These are phyloP conservation scores for Drosophila murphyi DNA, from an alignment of 1,140 invertebrate genomes.

Conservation along the genomic window DNA sequence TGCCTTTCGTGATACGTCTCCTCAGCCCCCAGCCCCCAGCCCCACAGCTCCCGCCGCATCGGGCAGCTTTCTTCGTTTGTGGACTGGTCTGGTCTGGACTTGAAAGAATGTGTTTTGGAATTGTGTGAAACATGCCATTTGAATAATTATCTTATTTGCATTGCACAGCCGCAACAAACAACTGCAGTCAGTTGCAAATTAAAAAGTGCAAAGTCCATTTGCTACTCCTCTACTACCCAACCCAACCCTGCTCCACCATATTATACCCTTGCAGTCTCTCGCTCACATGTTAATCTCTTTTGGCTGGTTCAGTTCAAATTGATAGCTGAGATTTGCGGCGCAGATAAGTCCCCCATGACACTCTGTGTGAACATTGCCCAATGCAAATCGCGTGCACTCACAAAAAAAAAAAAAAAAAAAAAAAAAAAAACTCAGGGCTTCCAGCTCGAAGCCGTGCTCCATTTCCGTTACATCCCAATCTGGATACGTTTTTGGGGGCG, in stretches of 20 bases:
- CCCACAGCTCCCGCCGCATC: neutral
- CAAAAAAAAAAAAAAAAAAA: no score
- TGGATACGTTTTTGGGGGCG: neutral
- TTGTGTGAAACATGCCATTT: conserved; percentile 84
- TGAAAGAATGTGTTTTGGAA: conserved; percentile 77
- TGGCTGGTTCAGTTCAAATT: conserved; percentile 72
- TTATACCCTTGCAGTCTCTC: neutral
- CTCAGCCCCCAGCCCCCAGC: neutral
- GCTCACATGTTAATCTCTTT: conserved; percentile 67
- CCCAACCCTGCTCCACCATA: neutral
- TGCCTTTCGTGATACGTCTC: conserved; percentile 71
- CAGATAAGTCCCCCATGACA: conserved; percentile 64
- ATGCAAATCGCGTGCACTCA: conserved; percentile 73
- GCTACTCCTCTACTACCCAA: neutral
- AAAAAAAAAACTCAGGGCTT: neutral
- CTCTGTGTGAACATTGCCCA: conserved; percentile 66
- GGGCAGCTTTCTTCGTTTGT: conserved; percentile 20
- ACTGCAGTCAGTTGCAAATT: conserved; percentile 71
- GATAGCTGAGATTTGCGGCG: conserved; percentile 73
- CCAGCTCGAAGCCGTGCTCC: conserved; percentile 30
- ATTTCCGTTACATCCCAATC: conserved; percentile 40
- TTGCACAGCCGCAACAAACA: conserved; percentile 63
- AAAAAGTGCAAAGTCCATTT: conserved; percentile 60
- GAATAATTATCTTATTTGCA: conserved; percentile 84
- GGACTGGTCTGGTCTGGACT: conserved; percentile 32